Conservation (phyloP, 2,113 vertebrate genomes). For the Piprites chloris region DNA sequence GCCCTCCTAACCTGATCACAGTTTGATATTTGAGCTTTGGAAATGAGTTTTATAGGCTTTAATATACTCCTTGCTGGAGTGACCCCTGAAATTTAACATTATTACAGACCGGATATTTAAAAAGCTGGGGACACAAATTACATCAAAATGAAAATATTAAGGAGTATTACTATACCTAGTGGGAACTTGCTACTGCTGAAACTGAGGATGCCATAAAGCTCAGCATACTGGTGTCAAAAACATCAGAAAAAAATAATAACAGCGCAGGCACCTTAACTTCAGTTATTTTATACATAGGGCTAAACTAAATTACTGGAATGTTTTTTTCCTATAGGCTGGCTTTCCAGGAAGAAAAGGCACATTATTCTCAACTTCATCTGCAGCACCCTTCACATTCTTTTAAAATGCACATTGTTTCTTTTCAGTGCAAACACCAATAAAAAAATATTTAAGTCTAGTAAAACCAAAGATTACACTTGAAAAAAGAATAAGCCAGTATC, state of each 20-base stretch:
- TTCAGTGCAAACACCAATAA: slow-evolving; percentile 61
- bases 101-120: slow-evolving; percentile 99
- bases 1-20: slow-evolving; percentile 99
- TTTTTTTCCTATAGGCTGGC: slow-evolving; percentile 62
- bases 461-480: slow-evolving; percentile 57
- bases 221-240: slow-evolving; percentile 85
- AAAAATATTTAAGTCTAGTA: slow-evolving; percentile 63
- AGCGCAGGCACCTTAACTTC: slow-evolving; percentile 81
- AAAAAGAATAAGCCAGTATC: slow-evolving; percentile 37
- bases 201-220: slow-evolving; percentile 73
- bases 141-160: slow-evolving; percentile 99
- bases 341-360: slow-evolving; percentile 41
- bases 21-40: slow-evolving; percentile 99
- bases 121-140: slow-evolving; percentile 99
- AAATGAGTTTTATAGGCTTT: slow-evolving; percentile 99
- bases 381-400: slow-evolving; percentile 43
- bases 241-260: slow-evolving; percentile 91
- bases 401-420: slow-evolving; percentile 34
- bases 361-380: slow-evolving; percentile 61
- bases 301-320: slow-evolving; percentile 90
- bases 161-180: slow-evolving; percentile 99
- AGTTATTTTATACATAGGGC: slow-evolving; percentile 84
- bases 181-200: slow-evolving; percentile 79
- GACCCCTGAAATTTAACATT: slow-evolving; percentile 99
- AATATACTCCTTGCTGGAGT: slow-evolving; percentile 99